phyloP scores from a whole-genome alignment of 1,140 invertebrate species.

The Caerostris extrusa region DNA sequence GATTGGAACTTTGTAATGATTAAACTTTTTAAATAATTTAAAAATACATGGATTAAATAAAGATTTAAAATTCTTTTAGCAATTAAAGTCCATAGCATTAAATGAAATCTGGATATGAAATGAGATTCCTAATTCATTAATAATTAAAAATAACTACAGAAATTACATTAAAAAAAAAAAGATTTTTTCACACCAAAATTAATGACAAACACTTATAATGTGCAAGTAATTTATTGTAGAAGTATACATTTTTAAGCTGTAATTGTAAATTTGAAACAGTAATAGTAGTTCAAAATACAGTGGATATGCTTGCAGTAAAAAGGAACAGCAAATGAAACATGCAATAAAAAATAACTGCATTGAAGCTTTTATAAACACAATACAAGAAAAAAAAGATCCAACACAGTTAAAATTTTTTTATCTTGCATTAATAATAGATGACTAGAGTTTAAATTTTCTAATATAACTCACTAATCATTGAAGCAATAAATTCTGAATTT shows the following conservation, averaged over 20 bases:
- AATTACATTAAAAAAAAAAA: too few relatives aligned
- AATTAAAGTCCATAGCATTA: too few relatives aligned
- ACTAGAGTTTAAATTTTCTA: neutral
- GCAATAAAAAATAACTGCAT: neutral
- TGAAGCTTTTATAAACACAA: neutral
- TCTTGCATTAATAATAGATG: neutral
- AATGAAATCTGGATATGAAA: too few relatives aligned
- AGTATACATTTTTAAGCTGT: neutral
- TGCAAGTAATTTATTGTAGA: conserved; percentile 42
- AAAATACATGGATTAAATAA: too few relatives aligned
- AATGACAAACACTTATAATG: neutral
- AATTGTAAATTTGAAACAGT: neutral
- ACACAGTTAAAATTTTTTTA: neutral
- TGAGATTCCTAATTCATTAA: too few relatives aligned
- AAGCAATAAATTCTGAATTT: too few relatives aligned
- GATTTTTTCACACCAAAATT: neutral
- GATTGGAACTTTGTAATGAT: too few relatives aligned
- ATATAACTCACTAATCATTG: too few relatives aligned
- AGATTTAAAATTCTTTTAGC: too few relatives aligned
- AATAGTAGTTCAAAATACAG: conserved; percentile 11
- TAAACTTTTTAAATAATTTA: too few relatives aligned
- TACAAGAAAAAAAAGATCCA: neutral
- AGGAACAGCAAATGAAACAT: neutral
- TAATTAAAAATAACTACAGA: too few relatives aligned
- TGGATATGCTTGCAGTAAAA: neutral